Evolutionary conservation across 2,113 vertebrate genomes (phyloP).

Genomic region (Thunnus maccoyii): DNA sequence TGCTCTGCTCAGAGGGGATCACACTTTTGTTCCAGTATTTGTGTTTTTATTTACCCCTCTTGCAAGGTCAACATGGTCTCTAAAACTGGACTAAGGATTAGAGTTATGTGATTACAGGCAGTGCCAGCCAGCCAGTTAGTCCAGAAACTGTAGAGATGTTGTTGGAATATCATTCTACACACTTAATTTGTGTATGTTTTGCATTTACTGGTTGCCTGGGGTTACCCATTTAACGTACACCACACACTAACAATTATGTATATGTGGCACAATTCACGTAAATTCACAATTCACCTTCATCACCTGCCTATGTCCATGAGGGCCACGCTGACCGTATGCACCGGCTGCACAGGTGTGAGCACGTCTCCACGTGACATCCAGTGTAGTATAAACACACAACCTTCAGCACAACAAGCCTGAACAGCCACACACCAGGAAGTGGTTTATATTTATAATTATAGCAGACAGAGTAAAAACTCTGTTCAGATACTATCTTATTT

Average conservation of each 20-base stretch:
- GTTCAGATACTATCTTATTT: too few species aligned
- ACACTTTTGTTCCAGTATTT: not conserved
- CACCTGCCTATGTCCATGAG: too few species aligned
- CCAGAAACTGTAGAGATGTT: not conserved
- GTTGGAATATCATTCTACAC: too few species aligned
- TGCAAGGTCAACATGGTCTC: not conserved
- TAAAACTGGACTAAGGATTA: not conserved
- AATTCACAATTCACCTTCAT: too few species aligned
- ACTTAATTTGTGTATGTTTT: not conserved
- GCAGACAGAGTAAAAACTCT: not conserved
- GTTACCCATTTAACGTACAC: not conserved
- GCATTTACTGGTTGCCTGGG: not conserved
- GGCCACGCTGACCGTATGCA: not conserved
- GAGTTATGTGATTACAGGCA: not conserved
- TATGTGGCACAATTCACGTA: too few species aligned
- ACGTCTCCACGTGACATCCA: too few species aligned
- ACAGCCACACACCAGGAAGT: not conserved
- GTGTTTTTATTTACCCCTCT: not conserved
- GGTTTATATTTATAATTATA: slow-evolving; percentile 16
- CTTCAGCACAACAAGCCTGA: too few species aligned
- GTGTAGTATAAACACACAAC: too few species aligned
- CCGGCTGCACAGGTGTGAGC: too few species aligned
- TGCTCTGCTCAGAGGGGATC: not conserved
- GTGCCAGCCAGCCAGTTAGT: not conserved
- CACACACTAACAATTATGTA: too few species aligned